phyloP scores from a whole-genome alignment of 2,797 vertebrate genomes.

The Schizothorax lantsangensis region DNA sequence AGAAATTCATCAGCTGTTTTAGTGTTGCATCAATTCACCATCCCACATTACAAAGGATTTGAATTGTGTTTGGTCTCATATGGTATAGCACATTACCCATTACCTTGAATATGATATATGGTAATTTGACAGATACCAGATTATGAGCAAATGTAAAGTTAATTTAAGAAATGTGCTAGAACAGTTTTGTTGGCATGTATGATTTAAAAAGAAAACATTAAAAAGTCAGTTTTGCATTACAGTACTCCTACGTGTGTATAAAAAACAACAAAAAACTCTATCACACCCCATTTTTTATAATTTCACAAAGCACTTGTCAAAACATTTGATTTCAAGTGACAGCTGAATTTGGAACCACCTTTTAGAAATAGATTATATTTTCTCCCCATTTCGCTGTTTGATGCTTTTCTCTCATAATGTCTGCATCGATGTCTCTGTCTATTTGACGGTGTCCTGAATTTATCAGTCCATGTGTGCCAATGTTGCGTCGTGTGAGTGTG shows the following conservation, averaged over 20 bases:
- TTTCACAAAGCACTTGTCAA: neutral
- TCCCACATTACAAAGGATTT: constrained; percentile 24
- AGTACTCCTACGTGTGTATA: neutral
- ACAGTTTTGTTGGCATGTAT: neutral
- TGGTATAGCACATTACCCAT: constrained; percentile 18
- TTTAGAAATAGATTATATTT: neutral
- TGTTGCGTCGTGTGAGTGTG: neutral
- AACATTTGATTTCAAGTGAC: constrained; percentile 18
- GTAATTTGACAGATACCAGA: constrained; percentile 28
- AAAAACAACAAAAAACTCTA: neutral
- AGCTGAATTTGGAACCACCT: neutral
- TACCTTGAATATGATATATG: constrained; percentile 30
- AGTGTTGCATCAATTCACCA: constrained; percentile 43
- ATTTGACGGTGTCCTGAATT: neutral
- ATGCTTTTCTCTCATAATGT: constrained; percentile 36
- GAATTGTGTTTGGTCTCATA: constrained; percentile 30
- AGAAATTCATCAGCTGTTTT: constrained; percentile 42
- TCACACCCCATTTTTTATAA: neutral
- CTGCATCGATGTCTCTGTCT: constrained; percentile 48
- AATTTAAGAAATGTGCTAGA: constrained; percentile 29
- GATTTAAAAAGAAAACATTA: neutral
- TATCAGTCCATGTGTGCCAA: neutral
- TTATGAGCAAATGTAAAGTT: constrained; percentile 24
- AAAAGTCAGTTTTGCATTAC: neutral
- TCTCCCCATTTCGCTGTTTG: constrained; percentile 25